Evolutionary conservation across 2,113 vertebrate species (phyloP), one percentile per base, ranked within the genome.

Genomic region (Lontra canadensis): DNA sequence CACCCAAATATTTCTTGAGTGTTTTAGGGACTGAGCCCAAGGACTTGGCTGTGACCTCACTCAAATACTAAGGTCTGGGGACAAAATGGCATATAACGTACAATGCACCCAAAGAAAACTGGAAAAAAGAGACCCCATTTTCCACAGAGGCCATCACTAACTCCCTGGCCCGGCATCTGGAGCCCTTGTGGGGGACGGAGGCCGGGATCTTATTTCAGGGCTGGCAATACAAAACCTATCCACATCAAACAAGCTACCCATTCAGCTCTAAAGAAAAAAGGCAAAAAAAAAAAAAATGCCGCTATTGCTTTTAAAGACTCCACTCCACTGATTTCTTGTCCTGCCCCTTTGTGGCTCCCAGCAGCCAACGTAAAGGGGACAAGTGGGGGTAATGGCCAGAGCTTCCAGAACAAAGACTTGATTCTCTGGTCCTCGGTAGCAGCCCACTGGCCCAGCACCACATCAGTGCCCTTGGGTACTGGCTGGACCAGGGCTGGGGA

Each of bases 191-290:
- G 34, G 67, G 67, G 57, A 65, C n/a, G 79, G 44, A 95, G 76
- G 47, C 69, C 44, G 44, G 65, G 83, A 92, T 95, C 49, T 82
- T 36, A 71, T 95, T 93, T 91, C 42, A 90, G 57, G 57, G 15
- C 78, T 78, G 87, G 71, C 82, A 91, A 97, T 78, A 96, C 81
- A 98, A 98, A 98, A 92, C 90, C 87, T 93, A 85, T 88, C 78
- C 59, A 97, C 91, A 98, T 97, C 96, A 98, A 98, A 98, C 94
- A 97, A 98, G 88, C 57, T 98, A 94, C 87, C 98, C 76, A 97
- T 97, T 98, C 98, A 95, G 84, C 26, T 31, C 44, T 36, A 83
- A 95, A 79, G 94, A 83, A 90, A 96, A 71, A 92, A 61, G n/a
- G 15, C 7, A 14, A 67, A 90, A n/a, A 44, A 42, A 42, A 90